Evolutionary conservation across 2,113 vertebrate genomes (phyloP).

Genomic region (Oryzias curvinotus): DNA sequence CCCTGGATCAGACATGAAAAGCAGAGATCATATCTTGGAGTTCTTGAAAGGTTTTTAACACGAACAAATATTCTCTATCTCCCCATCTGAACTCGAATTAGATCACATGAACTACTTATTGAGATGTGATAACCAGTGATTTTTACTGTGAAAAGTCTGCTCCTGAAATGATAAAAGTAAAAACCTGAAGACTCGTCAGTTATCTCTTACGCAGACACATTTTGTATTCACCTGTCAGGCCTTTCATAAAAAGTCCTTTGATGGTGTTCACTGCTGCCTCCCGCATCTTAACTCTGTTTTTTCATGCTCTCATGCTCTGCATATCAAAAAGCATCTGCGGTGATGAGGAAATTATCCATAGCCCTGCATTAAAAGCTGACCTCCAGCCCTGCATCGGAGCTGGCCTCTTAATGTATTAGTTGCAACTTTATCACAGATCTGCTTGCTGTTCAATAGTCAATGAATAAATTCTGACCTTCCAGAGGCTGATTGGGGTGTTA

Average conservation of each 20-base stretch:
- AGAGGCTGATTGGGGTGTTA: constrained; percentile 25
- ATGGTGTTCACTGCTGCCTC: constrained; percentile 19
- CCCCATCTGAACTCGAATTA: constrained; percentile 31
- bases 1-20: too few relatives aligned
- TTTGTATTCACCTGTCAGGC: constrained; percentile 39
- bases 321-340: constrained; percentile 26
- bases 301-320: constrained; percentile 23
- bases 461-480: constrained; percentile 43
- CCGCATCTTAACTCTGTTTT: constrained; percentile 23
- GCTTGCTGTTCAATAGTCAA: constrained; percentile 23
- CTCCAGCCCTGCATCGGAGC: neutral
- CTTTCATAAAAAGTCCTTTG: constrained; percentile 40
- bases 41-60: constrained; percentile 5
- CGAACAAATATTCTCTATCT: constrained; percentile 2
- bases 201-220: constrained; percentile 39
- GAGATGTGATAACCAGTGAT: constrained; percentile 23
- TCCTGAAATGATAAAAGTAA: constrained; percentile 32
- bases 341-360: neutral
- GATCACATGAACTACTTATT: constrained; percentile 36
- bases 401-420: constrained; percentile 14
- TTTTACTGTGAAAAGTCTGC: constrained; percentile 25
- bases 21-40: too few relatives aligned
- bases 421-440: constrained; percentile 5
- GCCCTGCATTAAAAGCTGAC: neutral
- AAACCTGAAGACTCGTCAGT: constrained; percentile 21